phyloP scores from a whole-genome alignment of 2,888 invertebrate species.

The Mechanitis messenoides region DNA sequence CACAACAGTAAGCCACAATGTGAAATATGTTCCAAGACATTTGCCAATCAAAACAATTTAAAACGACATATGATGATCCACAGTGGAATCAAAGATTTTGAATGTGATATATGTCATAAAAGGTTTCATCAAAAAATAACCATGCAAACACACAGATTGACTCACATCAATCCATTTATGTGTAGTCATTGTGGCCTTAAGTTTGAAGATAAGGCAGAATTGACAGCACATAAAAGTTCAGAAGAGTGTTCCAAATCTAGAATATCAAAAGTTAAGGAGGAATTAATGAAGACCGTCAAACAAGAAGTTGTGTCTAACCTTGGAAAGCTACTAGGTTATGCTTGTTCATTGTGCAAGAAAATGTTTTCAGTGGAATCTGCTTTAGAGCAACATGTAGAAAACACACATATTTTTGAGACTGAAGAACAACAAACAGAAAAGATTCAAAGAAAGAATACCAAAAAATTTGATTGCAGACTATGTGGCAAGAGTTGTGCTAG shows the following conservation, averaged over 20 bases:
- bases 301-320: conserved; percentile 61
- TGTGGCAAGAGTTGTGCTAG: conserved; percentile 68
- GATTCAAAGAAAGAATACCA: conserved; percentile 44
- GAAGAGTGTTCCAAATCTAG: conserved; percentile 52
- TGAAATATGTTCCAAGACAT: conserved; percentile 61
- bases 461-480: conserved; percentile 61
- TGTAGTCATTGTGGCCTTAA: conserved; percentile 59
- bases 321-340: conserved; percentile 62
- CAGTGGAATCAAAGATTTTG: conserved; percentile 61
- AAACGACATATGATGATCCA: conserved; percentile 74
- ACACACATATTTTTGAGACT: conserved; percentile 54
- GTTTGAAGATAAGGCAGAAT: conserved; percentile 47
- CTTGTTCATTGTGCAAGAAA: conserved; percentile 67
- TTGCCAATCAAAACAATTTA: conserved; percentile 69
- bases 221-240: conserved; percentile 49
- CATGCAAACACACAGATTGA: conserved; percentile 69
- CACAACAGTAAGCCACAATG: conserved; percentile 68
- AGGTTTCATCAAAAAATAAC: conserved; percentile 70
- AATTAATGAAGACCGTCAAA: conserved; percentile 64
- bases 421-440: conserved; percentile 55
- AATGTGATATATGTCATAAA: conserved; percentile 67
- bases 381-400: conserved; percentile 64
- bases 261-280: conserved; percentile 53
- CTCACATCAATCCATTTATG: conserved; percentile 56
- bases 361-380: conserved; percentile 69